Evolutionary conservation across 92 coral and sea anemone species (phyloP), one percentile per base, ranked within the genome.

Genomic region (Phymanthus crucifer): DNA sequence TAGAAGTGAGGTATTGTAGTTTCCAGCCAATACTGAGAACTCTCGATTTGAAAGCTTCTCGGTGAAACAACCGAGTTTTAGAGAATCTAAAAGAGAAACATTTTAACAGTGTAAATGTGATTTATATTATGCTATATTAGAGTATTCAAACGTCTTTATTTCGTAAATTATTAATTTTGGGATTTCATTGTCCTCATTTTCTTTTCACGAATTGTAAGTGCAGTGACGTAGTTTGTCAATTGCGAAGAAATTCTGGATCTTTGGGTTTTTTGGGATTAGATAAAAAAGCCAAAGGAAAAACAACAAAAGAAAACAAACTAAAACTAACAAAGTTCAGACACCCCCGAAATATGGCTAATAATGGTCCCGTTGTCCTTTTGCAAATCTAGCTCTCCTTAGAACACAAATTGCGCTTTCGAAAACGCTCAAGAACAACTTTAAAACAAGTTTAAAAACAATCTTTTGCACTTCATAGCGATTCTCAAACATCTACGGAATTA

Each of bases 51-150:
- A 11, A 4, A 74, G 73, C 1, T 73, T 71, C 46, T 92, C 97
- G 52, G 82, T 37, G 34, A 68, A 92, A 72, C 98, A 95, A 3
- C 98, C 98, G 57, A 88, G 70, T 50, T 90, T 71, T 17, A 95
- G 71, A 31, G 80, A 83, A 82, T 87, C 98, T 95, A 67, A 70
- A 68, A 83, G 31, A 76, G 37, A 79, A 66, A 79, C 48, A 70
- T 43, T 43, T 38, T 43, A 11, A 43, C 48, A 11, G 17, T 43
- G 13, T 14, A 43, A 43, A 38, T 38, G 7, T 6, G 5, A 50
- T 36, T 52, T 29, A 52, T 50, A 23, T 31, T 21, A 12, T 29
- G 65, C 32, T 21, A 45, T n/a, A n/a, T n/a, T n/a, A n/a, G n/a
- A n/a, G n/a, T n/a, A n/a, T n/a, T n/a, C n/a, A n/a, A n/a, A n/a